Base-by-base conservation (phyloP, 2,797 vertebrate genomes). In the Falco novaeseelandiae region DNA sequence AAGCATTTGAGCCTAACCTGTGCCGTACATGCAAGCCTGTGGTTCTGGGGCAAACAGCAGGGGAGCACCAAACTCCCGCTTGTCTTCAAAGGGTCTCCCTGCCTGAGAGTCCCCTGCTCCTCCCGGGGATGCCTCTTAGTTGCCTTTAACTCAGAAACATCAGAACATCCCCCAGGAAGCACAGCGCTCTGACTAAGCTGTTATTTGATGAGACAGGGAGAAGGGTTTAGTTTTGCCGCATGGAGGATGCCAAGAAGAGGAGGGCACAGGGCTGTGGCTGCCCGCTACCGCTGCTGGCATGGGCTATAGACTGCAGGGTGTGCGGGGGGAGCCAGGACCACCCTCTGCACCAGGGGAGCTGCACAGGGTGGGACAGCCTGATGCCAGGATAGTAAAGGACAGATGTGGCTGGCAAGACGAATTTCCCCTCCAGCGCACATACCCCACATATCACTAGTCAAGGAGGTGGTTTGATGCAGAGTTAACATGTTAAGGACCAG, bases 11-110 rank as follows among this genome's bases (percentile, higher is more conserved):
- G 70, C n/a, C 76, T 67, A 85, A 85, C 25, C 55, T 11, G 14
- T 0, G 2, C 51, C 0, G 0, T 5, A 18, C 0, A 3, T 13
- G 36, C 52, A 44, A 46, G 5, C 12, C 40, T 14, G 19, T 1
- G 6, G 83, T 36, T 49, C 63, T 38, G 54, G 66, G 54, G 52
- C 32, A n/a, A 77, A 44, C 14, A 21, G 36, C 27, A 38, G n/a
- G n/a, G 27, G 12, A 92, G 11, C 12, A 34, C 15, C 54, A 30
- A 55, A 48, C 19, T 74, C 61, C 42, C 12, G 6, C 36, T 30
- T n/a, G 19, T 30, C n/a, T 87, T 51, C 65, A 38, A 52, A 67
- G 72, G 27, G 25, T 52, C 4, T 20, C 27, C 69, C 58, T 55
- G 42, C 12, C 29, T 1, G 5, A 44, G 20, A 55, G 8, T 13